These are phyloP conservation scores for Lypha dubia DNA, from an alignment of 2,888 invertebrate genomes.

Conservation along the genomic window DNA sequence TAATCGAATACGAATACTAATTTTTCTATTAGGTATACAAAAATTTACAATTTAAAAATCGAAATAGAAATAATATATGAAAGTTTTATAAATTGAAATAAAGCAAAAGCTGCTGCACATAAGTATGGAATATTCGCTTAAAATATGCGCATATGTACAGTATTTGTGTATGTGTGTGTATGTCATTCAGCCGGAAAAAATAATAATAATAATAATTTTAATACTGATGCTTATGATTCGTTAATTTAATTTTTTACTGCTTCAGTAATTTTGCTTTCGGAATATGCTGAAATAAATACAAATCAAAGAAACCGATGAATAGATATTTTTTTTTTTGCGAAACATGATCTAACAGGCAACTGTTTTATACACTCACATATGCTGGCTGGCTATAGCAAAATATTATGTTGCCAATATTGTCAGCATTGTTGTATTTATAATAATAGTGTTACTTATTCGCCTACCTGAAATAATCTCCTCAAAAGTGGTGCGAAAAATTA, in stretches of 20 bases:
- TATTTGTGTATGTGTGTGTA: not conserved
- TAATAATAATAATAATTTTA: too few relatives aligned
- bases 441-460: conserved; percentile 36
- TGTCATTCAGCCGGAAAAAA: not conserved
- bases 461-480: conserved; percentile 69
- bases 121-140: too few relatives aligned
- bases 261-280: not conserved
- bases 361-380: not conserved
- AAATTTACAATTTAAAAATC: too few relatives aligned
- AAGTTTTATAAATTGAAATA: too few relatives aligned
- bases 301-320: conserved; percentile 28
- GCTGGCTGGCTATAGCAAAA: conserved; percentile 3
- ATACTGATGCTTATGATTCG: conserved; percentile 7
- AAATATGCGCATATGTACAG: too few relatives aligned
- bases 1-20: too few relatives aligned
- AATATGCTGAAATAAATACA: not conserved
- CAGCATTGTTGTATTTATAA: conserved; percentile 16
- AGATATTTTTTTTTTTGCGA: conserved; percentile 17
- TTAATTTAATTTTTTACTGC: not conserved
- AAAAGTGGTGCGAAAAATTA: conserved; percentile 69
- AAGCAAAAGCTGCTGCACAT: too few relatives aligned
- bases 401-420: conserved; percentile 51
- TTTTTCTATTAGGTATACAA: too few relatives aligned
- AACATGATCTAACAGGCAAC: conserved; percentile 24
- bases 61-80: too few relatives aligned